Evolutionary conservation across 2,113 vertebrate genomes (phyloP).

Genomic region (Tiliqua scincoides): DNA sequence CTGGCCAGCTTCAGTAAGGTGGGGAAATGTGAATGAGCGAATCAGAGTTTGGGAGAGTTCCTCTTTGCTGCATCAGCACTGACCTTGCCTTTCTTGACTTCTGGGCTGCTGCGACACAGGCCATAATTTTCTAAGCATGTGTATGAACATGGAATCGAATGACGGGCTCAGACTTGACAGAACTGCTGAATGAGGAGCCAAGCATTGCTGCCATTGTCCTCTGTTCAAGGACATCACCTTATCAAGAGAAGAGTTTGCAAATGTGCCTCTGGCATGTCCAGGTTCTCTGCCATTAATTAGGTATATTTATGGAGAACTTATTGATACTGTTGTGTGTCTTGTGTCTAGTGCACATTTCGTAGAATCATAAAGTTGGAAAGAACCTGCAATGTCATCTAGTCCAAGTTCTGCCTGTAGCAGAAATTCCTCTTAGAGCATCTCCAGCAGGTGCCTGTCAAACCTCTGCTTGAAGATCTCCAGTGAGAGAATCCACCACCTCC

Average conservation of each 20-base stretch:
- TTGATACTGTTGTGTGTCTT: too few species aligned
- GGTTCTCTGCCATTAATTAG: constrained; percentile 63
- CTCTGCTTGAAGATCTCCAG: too few species aligned
- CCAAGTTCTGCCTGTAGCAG: too few species aligned
- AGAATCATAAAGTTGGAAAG: too few species aligned
- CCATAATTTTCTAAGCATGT: constrained; percentile 92
- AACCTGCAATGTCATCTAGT: too few species aligned
- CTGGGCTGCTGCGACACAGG: constrained; percentile 64
- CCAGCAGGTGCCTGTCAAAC: too few species aligned
- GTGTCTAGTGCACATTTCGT: too few species aligned
- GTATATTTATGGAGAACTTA: constrained; percentile 54
- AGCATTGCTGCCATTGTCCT: constrained; percentile 63
- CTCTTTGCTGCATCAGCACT: constrained; percentile 59
- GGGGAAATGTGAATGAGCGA: constrained; percentile 49
- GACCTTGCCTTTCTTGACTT: constrained; percentile 69
- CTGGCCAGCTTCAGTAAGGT: constrained; percentile 65
- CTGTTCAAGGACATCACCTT: constrained; percentile 80
- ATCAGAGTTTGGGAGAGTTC: constrained; percentile 47
- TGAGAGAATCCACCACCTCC: too few species aligned
- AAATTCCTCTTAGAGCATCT: too few species aligned
- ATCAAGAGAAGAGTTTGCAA: constrained; percentile 72
- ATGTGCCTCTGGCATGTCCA: too few species aligned
- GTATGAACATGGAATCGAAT: constrained; percentile 95
- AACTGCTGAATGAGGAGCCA: constrained; percentile 95
- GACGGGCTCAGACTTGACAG: constrained; percentile 93